phyloP scores from a whole-genome alignment of 2,797 vertebrate genomes.

The Nannoperca australis region DNA sequence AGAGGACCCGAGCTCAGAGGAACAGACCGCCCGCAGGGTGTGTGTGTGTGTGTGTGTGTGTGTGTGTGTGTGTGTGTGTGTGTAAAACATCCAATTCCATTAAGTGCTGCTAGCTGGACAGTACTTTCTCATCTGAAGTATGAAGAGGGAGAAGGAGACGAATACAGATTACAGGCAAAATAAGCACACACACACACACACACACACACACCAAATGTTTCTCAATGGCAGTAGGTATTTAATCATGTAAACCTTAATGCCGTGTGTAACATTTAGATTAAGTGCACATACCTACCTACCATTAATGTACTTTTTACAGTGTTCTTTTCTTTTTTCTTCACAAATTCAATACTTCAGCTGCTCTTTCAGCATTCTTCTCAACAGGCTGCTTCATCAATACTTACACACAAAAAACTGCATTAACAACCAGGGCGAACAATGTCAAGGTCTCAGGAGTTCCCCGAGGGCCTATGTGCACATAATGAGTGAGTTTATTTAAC shows the following conservation, averaged over 20 bases:
- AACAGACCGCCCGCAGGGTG: too few relatives aligned
- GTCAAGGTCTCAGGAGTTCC: background rate
- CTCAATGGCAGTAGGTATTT: slow-evolving; percentile 1
- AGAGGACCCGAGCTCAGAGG: too few relatives aligned
- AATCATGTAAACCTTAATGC: background rate
- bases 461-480: background rate
- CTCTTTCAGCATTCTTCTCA: background rate
- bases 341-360: background rate
- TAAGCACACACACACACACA: slow-evolving; percentile 15
- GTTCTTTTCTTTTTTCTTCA: too few relatives aligned
- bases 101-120: slow-evolving; percentile 70
- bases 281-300: background rate
- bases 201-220: slow-evolving; percentile 9
- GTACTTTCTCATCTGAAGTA: slow-evolving; percentile 56
- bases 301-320: background rate
- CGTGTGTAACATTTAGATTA: background rate
- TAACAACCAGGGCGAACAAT: background rate
- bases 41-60: slow-evolving; percentile 13
- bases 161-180: slow-evolving; percentile 61
- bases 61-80: slow-evolving; percentile 23
- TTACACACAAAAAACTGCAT: background rate
- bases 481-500: slow-evolving; percentile 15
- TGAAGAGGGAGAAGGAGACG: slow-evolving; percentile 47
- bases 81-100: slow-evolving; percentile 69
- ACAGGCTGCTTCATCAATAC: background rate